Percentiles rank a stretch among this genome's conserved stretches.
phyloP scores from a whole-genome alignment of 2,888 invertebrate species.

The Salpingus planirostris region DNA sequence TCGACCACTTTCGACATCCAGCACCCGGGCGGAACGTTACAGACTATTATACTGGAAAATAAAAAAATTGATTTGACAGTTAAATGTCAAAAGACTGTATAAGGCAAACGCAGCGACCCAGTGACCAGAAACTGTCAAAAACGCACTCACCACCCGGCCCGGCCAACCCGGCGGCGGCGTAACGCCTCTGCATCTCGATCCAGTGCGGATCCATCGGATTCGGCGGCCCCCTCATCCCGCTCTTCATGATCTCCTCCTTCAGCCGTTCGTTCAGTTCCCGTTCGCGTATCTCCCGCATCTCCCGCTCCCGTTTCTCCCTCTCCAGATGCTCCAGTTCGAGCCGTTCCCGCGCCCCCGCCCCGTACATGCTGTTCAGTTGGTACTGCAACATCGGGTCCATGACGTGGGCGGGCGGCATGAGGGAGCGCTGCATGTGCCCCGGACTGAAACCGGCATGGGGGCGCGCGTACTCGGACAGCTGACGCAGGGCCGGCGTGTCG shows the following conservation, averaged over 20 bases:
- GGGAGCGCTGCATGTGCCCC: constrained; percentile 34
- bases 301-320: constrained; percentile 62
- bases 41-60: too few relatives aligned
- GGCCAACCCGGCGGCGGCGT: constrained; percentile 40
- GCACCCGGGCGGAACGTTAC: too few relatives aligned
- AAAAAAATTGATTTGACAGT: too few relatives aligned
- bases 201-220: constrained; percentile 61
- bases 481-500: constrained; percentile 88
- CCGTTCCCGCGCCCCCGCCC: constrained; percentile 49
- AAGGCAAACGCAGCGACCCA: too few relatives aligned
- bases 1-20: too few relatives aligned
- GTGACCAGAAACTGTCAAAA: too few relatives aligned
- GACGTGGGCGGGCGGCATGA: constrained; percentile 52
- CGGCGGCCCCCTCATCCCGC: constrained; percentile 38
- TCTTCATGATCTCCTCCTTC: constrained; percentile 82
- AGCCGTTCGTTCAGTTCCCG: constrained; percentile 75
- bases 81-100: too few relatives aligned
- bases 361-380: constrained; percentile 68
- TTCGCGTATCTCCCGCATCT: constrained; percentile 71
- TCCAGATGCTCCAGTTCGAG: constrained; percentile 60
- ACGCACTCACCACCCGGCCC: constrained; percentile 34
- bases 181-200: constrained; percentile 81
- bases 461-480: constrained; percentile 85
- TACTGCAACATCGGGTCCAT: constrained; percentile 82
- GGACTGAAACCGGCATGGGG: constrained; percentile 83